Evolutionary conservation across 2,888 invertebrate genomes (phyloP), one percentile per base, ranked within the genome.

Genomic region (Masnerella sp.): DNA sequence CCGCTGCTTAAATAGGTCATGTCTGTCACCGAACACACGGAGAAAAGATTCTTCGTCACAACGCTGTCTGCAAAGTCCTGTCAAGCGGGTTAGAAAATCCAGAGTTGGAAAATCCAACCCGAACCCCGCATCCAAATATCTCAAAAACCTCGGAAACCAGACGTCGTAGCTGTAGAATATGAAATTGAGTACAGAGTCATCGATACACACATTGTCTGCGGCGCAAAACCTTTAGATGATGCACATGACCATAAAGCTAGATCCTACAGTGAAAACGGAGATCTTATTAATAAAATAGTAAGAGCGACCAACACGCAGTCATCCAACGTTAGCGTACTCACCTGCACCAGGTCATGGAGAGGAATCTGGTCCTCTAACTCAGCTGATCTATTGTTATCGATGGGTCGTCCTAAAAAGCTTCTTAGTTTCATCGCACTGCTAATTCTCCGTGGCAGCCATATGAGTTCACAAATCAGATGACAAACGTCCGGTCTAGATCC

Each of bases 21-120:
- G 56, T 56, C 17, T 86, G 85, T 69, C 72, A 71, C 36, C 43
- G 84, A 30, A 87, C 85, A 1, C 85, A 87, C 71, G 84, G 83
- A 75, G 85, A 81, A 2, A 72, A 83, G 1, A 77, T 87, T 0
- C 17, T 76, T 32, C 75, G 86, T 5, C 86, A 88, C 32, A 75
- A 85, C 18, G 83, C 78, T 0, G 75, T 84, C 1, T 75, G 73
- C 22, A 68, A 76, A 7, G 54, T 59, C 0, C 17, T 85, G 0
- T 77, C 78, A 0, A 54, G 64, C 0, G 78, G 74, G 5, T 69
- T 86, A 47, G 5, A 45, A 0, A 58, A 73, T 2, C 69, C 68
- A 8, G 83, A n/a, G 82, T 1, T 84, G 83, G 36, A 22, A 0
- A 11, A 82, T 84, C 1, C 65, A 68, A 7, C 11, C 51, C 67